Percentiles rank a stretch among this genome's conserved stretches.
These are phyloP conservation scores for Mya arenaria DNA, from an alignment of 1,140 invertebrate species.

Conservation along the genomic window DNA sequence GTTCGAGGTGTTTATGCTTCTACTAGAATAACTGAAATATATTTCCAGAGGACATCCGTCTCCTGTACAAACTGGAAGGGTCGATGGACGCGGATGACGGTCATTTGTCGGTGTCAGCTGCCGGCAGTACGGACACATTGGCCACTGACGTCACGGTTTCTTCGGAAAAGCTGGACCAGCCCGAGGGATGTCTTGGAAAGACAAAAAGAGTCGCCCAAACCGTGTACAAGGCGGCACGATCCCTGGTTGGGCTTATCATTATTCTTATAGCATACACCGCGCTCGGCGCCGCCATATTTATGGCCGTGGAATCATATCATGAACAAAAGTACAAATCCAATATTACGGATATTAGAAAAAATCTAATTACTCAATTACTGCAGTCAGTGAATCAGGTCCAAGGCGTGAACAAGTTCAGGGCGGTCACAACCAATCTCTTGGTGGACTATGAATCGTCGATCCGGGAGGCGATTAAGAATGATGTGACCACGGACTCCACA, in stretches of 20 bases:
- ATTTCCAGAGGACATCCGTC: no score
- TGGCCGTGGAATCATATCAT: slow-evolving; percentile 20
- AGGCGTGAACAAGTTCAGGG: not conserved
- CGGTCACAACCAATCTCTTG: not conserved
- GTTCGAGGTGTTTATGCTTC: no score
- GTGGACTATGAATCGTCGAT: slow-evolving; percentile 9
- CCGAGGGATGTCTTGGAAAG: slow-evolving; percentile 12
- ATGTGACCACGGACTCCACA: slow-evolving; percentile 9
- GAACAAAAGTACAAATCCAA: slow-evolving; percentile 38
- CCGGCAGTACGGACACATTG: no score
- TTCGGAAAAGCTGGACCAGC: no score
- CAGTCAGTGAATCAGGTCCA: no score
- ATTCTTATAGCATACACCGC: slow-evolving; percentile 17
- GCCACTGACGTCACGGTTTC: no score
- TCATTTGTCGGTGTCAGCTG: no score
- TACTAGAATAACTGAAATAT: no score
- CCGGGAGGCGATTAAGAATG: not conserved
- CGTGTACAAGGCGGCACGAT: slow-evolving; percentile 26
- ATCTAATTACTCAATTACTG: not conserved
- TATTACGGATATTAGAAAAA: slow-evolving; percentile 2
- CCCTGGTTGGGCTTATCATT: slow-evolving; percentile 4
- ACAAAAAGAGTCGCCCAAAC: not conserved
- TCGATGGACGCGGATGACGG: no score
- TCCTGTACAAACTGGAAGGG: no score
- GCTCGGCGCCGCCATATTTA: slow-evolving; percentile 14